These are phyloP conservation scores for Squalus acanthias DNA, from an alignment of 2,797 vertebrate genomes.

Conservation along the genomic window DNA sequence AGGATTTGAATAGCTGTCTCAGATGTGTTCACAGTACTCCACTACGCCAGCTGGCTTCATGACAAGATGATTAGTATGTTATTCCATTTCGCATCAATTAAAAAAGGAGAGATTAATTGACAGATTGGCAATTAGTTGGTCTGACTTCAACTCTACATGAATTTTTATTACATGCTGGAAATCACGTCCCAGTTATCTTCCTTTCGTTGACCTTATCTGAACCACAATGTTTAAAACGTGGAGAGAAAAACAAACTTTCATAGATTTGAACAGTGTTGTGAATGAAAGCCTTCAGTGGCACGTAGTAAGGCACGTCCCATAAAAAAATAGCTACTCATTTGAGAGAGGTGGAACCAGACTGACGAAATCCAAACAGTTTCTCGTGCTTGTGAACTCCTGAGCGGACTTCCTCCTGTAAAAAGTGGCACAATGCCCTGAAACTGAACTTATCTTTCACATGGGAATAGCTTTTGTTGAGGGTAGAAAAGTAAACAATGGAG, in stretches of 20 bases:
- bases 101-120: conserved; percentile 11
- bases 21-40: background rate
- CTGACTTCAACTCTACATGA: background rate
- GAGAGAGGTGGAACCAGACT: conserved; percentile 47
- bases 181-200: conserved; percentile 26
- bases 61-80: conserved; percentile 34
- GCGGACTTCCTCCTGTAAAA: conserved; percentile 64
- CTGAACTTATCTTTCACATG: conserved; percentile 93
- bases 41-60: background rate
- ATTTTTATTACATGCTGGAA: conserved; percentile 23
- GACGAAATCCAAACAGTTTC: conserved; percentile 58
- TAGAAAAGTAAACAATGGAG: conserved; percentile 96
- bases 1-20: background rate
- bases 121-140: conserved; percentile 24
- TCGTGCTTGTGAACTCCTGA: conserved; percentile 64
- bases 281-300: conserved; percentile 30
- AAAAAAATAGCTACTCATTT: conserved; percentile 15
- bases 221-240: background rate
- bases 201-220: background rate
- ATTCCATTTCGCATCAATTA: conserved; percentile 28
- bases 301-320: conserved; percentile 18
- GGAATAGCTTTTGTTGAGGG: conserved; percentile 86
- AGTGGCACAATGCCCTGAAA: conserved; percentile 68
- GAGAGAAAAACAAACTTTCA: conserved; percentile 9
- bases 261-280: conserved; percentile 20